Percentiles rank a stretch among this genome's conserved stretches.
Conservation (phyloP, 2,797 vertebrate genomes). For the Syngnathus rostellatus region DNA sequence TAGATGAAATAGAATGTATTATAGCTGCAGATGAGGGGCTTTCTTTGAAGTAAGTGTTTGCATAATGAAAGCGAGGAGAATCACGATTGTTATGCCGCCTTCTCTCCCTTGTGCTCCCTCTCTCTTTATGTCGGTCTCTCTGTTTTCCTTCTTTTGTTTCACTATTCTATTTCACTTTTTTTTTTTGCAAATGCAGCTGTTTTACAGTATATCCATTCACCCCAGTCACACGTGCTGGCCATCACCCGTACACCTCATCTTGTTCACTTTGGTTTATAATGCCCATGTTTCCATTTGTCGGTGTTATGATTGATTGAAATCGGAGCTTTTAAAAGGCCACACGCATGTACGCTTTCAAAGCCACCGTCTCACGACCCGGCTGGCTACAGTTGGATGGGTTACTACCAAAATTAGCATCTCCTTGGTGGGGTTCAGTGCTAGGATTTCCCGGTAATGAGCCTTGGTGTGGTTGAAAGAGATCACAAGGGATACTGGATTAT, state of each 20-base stretch:
- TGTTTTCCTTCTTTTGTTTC: conserved; percentile 24
- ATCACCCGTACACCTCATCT: conserved; percentile 43
- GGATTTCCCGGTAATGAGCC: conserved; percentile 66
- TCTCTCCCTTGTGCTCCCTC: conserved; percentile 38
- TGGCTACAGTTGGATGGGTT: conserved; percentile 52
- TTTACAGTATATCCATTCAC: conserved; percentile 9
- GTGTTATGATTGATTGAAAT: conserved; percentile 61
- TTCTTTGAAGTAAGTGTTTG: conserved; percentile 65
- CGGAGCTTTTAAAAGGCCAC: conserved; percentile 61
- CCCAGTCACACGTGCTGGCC: neutral
- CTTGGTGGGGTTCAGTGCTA: conserved; percentile 48
- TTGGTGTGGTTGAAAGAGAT: conserved; percentile 45
- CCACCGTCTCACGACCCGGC: conserved; percentile 36
- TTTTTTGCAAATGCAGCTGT: conserved; percentile 20
- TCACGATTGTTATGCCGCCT: conserved; percentile 54
- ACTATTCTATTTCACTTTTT: conserved; percentile 11
- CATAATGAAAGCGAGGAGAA: conserved; percentile 63
- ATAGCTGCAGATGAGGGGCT: conserved; percentile 55
- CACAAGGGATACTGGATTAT: conserved; percentile 43
- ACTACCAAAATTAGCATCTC: conserved; percentile 60
- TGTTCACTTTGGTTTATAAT: conserved; percentile 54
- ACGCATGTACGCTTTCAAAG: conserved; percentile 39
- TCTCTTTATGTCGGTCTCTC: conserved; percentile 17
- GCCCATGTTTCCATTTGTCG: conserved; percentile 53
- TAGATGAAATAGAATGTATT: conserved; percentile 69